These are phyloP conservation scores for Mormyrops attenuatus DNA, from an alignment of 2,797 vertebrate genomes.

Conservation along the genomic window DNA sequence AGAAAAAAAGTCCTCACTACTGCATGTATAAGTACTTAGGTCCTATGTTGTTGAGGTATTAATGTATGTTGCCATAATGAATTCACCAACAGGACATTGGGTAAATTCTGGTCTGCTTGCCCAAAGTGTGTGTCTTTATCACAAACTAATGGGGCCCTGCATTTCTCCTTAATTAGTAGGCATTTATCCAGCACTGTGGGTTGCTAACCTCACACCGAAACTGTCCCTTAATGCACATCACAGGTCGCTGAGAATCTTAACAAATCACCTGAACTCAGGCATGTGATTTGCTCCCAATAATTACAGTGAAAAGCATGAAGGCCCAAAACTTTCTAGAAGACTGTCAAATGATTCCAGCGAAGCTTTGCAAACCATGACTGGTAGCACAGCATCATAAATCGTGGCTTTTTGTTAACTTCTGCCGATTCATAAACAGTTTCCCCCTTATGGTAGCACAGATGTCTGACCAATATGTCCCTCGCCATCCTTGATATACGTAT, in stretches of 20 bases:
- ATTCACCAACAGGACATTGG: not conserved
- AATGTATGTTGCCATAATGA: not conserved
- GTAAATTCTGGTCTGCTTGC: not conserved
- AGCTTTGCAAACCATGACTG: not conserved
- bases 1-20: not conserved
- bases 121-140: conserved; percentile 8
- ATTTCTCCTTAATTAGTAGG: conserved; percentile 56
- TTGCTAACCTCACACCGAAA: conserved; percentile 24
- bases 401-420: not conserved
- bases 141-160: conserved; percentile 48
- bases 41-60: not conserved
- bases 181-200: conserved; percentile 47
- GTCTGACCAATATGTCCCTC: not conserved
- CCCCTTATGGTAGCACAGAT: not conserved
- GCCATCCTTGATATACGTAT: not conserved
- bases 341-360: not conserved
- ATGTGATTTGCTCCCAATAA: conserved; percentile 3
- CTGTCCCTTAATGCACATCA: not conserved
- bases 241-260: not conserved
- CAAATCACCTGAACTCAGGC: not conserved
- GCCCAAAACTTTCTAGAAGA: not conserved
- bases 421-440: not conserved
- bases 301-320: not conserved
- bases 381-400: not conserved
- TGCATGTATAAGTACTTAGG: not conserved